A percentile compares a stretch with the other conserved stretches of the same genome.
These are phyloP conservation scores for Fragum whitleyi DNA, from an alignment of 2,888 invertebrate genomes.

Conservation along the genomic window DNA sequence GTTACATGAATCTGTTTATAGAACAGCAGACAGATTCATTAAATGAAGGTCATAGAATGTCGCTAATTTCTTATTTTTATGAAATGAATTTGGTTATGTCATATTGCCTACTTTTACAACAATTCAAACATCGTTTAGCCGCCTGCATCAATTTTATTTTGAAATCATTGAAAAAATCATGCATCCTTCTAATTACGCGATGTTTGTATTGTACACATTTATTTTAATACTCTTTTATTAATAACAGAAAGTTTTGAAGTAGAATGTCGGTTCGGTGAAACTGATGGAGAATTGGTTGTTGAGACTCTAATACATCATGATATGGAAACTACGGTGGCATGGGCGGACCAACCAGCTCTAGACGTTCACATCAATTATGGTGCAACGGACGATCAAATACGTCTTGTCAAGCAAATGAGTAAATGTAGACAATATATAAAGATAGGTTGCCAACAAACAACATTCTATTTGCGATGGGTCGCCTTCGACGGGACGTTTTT, in stretches of 20 bases:
- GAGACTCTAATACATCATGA: slow-evolving; percentile 60
- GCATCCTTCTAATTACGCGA: no score
- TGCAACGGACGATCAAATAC: not conserved
- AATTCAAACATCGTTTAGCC: no score
- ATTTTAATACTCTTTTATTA: no score
- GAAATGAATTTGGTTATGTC: no score
- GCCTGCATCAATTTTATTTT: no score
- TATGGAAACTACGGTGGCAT: slow-evolving; percentile 1
- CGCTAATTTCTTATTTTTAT: no score
- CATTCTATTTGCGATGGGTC: slow-evolving; percentile 6
- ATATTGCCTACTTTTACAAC: no score
- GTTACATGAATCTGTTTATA: no score
- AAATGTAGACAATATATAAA: slow-evolving; percentile 4
- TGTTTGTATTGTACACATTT: no score
- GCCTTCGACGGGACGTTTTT: slow-evolving; percentile 16
- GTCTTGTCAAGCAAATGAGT: not conserved
- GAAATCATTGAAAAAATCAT: no score
- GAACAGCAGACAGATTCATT: no score
- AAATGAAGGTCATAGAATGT: no score
- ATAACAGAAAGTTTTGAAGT: slow-evolving; percentile 34
- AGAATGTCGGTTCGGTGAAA: slow-evolving; percentile 50
- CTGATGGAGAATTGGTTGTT: not conserved
- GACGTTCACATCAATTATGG: not conserved
- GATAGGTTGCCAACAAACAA: slow-evolving; percentile 3
- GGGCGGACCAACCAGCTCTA: not conserved